A percentile compares a stretch with the other conserved stretches of the same genome.
phyloP scores from a whole-genome alignment of 2,888 invertebrate genomes.

The Anthrax anthrax region DNA sequence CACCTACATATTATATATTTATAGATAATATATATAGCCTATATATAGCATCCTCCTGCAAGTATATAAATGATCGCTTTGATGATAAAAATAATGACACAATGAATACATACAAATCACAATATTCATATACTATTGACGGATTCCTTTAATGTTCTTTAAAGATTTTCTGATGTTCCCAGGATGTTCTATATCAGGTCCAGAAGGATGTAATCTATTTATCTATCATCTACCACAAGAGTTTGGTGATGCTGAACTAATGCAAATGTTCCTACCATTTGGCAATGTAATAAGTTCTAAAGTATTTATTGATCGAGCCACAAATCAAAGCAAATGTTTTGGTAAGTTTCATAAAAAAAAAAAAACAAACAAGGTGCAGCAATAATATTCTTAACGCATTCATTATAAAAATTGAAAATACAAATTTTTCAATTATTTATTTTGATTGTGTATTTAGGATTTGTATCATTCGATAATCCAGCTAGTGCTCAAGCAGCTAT shows the following conservation, averaged over 20 bases:
- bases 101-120: too few species aligned
- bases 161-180: constrained; percentile 57
- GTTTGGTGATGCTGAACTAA: constrained; percentile 96
- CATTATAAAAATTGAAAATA: too few species aligned
- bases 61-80: too few species aligned
- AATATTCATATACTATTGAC: constrained; percentile 11
- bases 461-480: constrained; percentile 99
- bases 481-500: constrained; percentile 96
- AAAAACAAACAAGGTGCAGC: too few species aligned
- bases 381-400: too few species aligned
- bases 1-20: too few species aligned
- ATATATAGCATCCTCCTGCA: too few species aligned
- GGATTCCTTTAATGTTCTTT: constrained; percentile 37
- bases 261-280: constrained; percentile 99
- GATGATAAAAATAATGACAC: too few species aligned
- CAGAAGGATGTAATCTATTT: constrained; percentile 99
- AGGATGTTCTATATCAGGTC: constrained; percentile 94
- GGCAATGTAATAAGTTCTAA: constrained; percentile 99
- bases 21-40: too few species aligned
- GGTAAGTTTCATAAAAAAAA: constrained; percentile 49
- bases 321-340: constrained; percentile 99
- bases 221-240: constrained; percentile 99
- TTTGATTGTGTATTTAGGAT: constrained; percentile 51
- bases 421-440: constrained; percentile 1
- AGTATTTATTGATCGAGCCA: constrained; percentile 99